Evolutionary conservation across 2,113 vertebrate species (phyloP), one percentile per base, ranked within the genome.

Genomic region (Oplegnathus fasciatus): DNA sequence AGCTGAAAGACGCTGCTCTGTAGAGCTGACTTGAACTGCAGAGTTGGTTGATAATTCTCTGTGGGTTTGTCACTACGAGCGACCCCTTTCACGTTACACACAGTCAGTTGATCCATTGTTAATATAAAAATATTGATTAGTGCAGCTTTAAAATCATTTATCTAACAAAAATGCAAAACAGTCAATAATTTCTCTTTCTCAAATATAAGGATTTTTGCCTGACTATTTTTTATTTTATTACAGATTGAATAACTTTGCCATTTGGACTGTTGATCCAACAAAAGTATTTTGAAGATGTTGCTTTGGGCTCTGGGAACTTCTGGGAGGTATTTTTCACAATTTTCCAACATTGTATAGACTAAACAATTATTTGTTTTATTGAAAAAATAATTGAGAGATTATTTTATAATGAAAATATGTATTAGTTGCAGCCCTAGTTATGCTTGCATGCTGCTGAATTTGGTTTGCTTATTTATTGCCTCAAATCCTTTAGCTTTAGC

Each of bases 391-490:
- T 40, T 37, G 6, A 44, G 18, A 46, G 71, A 61, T 78, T 65
- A 44, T 54, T 50, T 75, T 75, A 57, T 71, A 13, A 54, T 52
- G 17, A 26, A 32, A 64, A 70, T 40, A 50, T 32, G 46, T 48
- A 44, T 67, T 3, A 22, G 32, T 50, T 66, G 15, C 44, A 24
- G 46, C 15, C 22, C 28, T 48, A 4, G 28, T 48, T 28, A 3
- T 68, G 17, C 11, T 57, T 24, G 24, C 30, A 34, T 44, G 37
- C 50, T 26, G 50, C 8, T 73, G 22, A 73, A 68, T 40, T 68
- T n/a, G 9, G 11, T 80, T 83, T 76, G 24, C 6, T 80, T 77
- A 57, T 66, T 70, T 81, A 24, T 37, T 57, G 30, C 44, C 14
- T 11, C 8, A 54, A 68, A 48, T 64, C 24, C 48, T 26, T 52